These are phyloP conservation scores for Theodoxus fluviatilis DNA, from an alignment of 2,888 invertebrate genomes.

Conservation along the genomic window DNA sequence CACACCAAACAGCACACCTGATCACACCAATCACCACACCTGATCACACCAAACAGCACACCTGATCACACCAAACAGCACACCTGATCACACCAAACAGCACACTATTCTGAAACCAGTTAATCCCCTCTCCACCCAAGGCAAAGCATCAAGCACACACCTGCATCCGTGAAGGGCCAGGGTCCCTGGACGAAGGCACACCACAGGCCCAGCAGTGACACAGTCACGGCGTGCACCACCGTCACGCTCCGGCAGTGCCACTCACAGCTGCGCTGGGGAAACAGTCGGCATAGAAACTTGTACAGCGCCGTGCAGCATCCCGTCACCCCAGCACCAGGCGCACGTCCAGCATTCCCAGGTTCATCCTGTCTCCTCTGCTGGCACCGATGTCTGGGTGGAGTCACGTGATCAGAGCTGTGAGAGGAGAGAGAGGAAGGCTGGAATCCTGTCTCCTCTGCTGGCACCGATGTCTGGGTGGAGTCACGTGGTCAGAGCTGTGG, in stretches of 20 bases:
- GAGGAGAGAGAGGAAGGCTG: no score
- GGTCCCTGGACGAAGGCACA: slow-evolving; percentile 56
- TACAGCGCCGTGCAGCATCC: slow-evolving; percentile 59
- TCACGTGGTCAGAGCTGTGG: no score
- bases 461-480: no score
- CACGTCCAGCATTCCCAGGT: no score
- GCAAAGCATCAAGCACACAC: slow-evolving; percentile 35
- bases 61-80: neutral
- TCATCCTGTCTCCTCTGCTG: no score
- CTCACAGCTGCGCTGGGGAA: slow-evolving; percentile 48
- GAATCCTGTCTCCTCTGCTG: no score
- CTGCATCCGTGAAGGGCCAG: slow-evolving; percentile 60
- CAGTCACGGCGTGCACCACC: slow-evolving; percentile 49
- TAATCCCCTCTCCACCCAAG: neutral
- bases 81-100: neutral
- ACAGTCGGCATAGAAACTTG: slow-evolving; percentile 43
- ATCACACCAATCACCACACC: no score
- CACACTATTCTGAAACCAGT: neutral
- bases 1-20: no score
- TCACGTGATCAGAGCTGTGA: no score
- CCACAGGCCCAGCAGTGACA: slow-evolving; percentile 45
- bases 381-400: no score
- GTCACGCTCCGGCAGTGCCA: slow-evolving; percentile 61
- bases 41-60: neutral
- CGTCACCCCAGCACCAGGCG: no score